Base-by-base conservation (phyloP, 53 echinoderm and acorn worm genomes). In the Crossaster papposus region DNA sequence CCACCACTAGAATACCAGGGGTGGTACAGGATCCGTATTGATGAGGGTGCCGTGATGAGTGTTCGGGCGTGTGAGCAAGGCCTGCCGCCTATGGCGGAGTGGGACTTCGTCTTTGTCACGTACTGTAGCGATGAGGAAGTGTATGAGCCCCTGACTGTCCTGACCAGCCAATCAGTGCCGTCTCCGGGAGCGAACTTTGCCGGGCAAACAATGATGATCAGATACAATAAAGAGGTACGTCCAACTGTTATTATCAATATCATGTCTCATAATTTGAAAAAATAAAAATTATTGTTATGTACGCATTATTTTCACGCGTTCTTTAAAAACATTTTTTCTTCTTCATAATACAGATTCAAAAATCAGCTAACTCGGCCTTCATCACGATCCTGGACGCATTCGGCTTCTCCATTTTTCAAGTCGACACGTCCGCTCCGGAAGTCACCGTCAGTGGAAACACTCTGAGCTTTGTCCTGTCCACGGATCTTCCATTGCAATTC, bases 11-110 rank as follows among this genome's bases (percentile, higher is more conserved):
- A 65, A 64, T 78, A 64, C n/a, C 70, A 68, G 78, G 79, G 85
- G 35, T 37, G 52, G 51, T 91, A 91, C 70, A 52, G 70, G 33
- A 11, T 91, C 33, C 64, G 91, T 44, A 65, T 91, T 36, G 91
- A 91, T 50, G 78, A 91, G 38, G 91, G 91, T 22, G 91, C 85
- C 34, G 91, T 71, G 23, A 34, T 91, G 13, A 91, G 85, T 54
- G 91, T 64, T 10, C 29, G 77, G 44, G 77, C 77, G n/a, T 91
- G 91, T 70, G 91, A 86, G 24, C 86, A 36, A 36, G 77, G 58
- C 58, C 26, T 86, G 36, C 75, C 86, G 54, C 52, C 86, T 8
- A 86, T 77, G 76, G 15, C 33, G 13, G 76, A 86, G 28, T 86
- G 86, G 86, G 63, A 77, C 76, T 86, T 86, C 32, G 62, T 86